phyloP scores from a whole-genome alignment of 1,140 invertebrate genomes.

The Rhyzopertha dominica region DNA sequence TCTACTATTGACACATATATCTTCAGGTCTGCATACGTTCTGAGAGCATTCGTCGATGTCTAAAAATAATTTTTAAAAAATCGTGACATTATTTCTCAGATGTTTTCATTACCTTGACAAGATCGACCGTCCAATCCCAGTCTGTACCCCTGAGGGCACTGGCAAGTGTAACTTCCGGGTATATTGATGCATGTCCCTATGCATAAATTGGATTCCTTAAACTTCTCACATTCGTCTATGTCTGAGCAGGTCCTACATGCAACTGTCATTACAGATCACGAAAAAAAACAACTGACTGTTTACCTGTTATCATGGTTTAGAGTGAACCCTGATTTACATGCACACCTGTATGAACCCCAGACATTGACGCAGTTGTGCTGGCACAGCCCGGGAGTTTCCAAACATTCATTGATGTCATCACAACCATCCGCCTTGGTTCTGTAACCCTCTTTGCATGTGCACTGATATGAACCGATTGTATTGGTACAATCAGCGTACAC shows the following conservation, averaged over 20 bases:
- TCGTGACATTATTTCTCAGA: background rate
- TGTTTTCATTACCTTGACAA: conserved; percentile 62
- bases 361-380: conserved; percentile 80
- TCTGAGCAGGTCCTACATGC: conserved; percentile 67
- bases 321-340: conserved; percentile 68
- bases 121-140: conserved; percentile 63
- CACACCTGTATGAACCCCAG: conserved; percentile 76
- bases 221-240: conserved; percentile 80
- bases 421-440: conserved; percentile 53
- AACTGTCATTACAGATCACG: background rate
- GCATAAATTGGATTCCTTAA: conserved; percentile 66
- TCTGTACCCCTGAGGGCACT: conserved; percentile 80
- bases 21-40: conserved; percentile 58
- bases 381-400: conserved; percentile 59
- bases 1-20: conserved; percentile 86
- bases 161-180: conserved; percentile 80
- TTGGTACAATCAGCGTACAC: conserved; percentile 68
- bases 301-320: conserved; percentile 67
- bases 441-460: conserved; percentile 73
- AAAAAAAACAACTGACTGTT: conserved; percentile 4
- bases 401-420: conserved; percentile 65
- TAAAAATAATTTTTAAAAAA: conserved; percentile 38
- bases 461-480: conserved; percentile 74
- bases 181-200: conserved; percentile 83
- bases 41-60: conserved; percentile 87